phyloP scores from a whole-genome alignment of 2,797 vertebrate genomes.

The Rhadinocentrus ornatus region DNA sequence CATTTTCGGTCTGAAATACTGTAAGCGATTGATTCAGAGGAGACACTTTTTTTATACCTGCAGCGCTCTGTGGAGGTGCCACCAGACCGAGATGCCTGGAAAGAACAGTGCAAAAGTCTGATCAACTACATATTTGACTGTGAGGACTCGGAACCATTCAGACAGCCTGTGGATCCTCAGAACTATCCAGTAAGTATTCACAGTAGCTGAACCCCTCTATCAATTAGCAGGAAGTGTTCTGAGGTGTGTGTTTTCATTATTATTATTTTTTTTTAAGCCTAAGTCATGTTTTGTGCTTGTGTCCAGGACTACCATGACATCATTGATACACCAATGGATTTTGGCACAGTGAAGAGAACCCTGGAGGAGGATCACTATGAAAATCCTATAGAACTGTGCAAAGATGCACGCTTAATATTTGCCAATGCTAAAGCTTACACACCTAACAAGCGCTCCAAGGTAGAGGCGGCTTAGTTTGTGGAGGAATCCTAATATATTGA shows the following conservation, averaged over 20 bases:
- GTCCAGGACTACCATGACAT: slow-evolving; percentile 92
- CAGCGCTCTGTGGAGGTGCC: slow-evolving; percentile 76
- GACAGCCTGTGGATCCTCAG: slow-evolving; percentile 91
- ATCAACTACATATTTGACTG: slow-evolving; percentile 93
- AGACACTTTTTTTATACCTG: background rate
- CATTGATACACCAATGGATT: slow-evolving; percentile 97
- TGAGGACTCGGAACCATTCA: slow-evolving; percentile 97
- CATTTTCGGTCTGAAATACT: background rate
- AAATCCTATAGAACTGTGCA: slow-evolving; percentile 93
- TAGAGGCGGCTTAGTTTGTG: slow-evolving; percentile 49
- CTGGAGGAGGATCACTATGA: slow-evolving; percentile 91
- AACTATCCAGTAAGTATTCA: slow-evolving; percentile 89
- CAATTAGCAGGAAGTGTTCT: background rate
- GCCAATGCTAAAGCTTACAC: slow-evolving; percentile 97
- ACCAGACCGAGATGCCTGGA: slow-evolving; percentile 90
- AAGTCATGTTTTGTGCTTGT: slow-evolving; percentile 21
- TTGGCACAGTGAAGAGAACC: slow-evolving; percentile 89
- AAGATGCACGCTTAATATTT: slow-evolving; percentile 95
- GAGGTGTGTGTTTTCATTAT: background rate
- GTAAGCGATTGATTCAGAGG: background rate
- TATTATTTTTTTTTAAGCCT: background rate
- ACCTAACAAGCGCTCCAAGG: slow-evolving; percentile 98
- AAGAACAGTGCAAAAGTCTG: slow-evolving; percentile 90
- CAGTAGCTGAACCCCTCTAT: background rate
- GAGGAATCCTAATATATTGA: slow-evolving; percentile 1